Conservation (phyloP, 2,888 invertebrate genomes). For the Gari tellinella region DNA sequence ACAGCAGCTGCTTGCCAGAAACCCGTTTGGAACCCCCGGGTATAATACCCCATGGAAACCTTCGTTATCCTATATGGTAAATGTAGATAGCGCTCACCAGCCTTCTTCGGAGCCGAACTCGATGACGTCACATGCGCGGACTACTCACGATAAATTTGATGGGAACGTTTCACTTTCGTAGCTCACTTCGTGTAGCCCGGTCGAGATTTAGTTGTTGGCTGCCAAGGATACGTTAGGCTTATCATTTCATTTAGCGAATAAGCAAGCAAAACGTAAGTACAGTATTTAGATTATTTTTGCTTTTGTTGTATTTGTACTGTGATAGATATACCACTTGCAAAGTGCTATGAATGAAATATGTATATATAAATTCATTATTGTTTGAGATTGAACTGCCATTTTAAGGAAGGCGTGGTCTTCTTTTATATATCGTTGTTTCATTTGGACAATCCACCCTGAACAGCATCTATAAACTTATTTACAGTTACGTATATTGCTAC, state of each 20-base stretch:
- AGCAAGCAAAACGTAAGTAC: constrained; percentile 30
- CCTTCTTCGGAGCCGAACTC: constrained; percentile 47
- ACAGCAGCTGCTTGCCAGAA: background rate
- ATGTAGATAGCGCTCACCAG: constrained; percentile 47
- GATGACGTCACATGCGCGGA: constrained; percentile 54
- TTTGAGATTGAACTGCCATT: too few relatives aligned
- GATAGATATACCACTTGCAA: too few relatives aligned
- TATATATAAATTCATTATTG: too few relatives aligned
- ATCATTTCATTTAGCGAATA: constrained; percentile 20
- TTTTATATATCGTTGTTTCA: too few relatives aligned
- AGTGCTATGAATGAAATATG: too few relatives aligned
- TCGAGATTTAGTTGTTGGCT: constrained; percentile 41
- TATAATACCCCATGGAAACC: constrained; percentile 26
- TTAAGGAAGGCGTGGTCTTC: too few relatives aligned
- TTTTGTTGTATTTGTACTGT: too few relatives aligned
- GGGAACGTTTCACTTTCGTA: constrained; percentile 62
- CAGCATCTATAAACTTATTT: too few relatives aligned
- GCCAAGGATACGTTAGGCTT: constrained; percentile 26
- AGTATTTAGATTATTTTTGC: background rate
- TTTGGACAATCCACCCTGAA: too few relatives aligned
- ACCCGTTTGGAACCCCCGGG: constrained; percentile 32
- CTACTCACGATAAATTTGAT: constrained; percentile 52
- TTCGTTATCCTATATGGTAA: constrained; percentile 59
- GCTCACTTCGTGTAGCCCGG: constrained; percentile 53
- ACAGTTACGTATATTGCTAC: too few relatives aligned